Conservation (phyloP, 2,797 vertebrate species). For the Anabas testudineus region DNA sequence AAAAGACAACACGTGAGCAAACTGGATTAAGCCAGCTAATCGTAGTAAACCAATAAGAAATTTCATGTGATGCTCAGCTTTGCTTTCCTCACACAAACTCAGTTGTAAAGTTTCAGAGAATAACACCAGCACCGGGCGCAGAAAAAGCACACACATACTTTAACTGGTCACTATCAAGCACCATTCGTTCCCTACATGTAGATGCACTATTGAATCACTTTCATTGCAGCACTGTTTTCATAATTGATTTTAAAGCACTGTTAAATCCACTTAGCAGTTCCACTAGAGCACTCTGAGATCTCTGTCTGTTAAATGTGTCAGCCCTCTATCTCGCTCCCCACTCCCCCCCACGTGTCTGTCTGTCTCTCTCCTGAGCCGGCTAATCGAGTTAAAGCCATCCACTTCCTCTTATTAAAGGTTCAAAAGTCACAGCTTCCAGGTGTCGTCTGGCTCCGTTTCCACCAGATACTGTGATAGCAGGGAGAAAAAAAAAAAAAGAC, state of each 20-base stretch:
- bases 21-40: slow-evolving; percentile 30
- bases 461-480: slow-evolving; percentile 17
- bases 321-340: slow-evolving; percentile 8
- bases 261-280: slow-evolving; percentile 66
- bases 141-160: background rate
- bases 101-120: slow-evolving; percentile 38
- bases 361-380: slow-evolving; percentile 21
- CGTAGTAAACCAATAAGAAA: slow-evolving; percentile 32
- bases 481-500: background rate
- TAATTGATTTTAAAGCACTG: slow-evolving; percentile 60
- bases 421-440: slow-evolving; percentile 68
- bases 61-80: slow-evolving; percentile 45
- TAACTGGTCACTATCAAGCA: background rate
- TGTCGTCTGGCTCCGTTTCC: slow-evolving; percentile 49
- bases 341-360: background rate
- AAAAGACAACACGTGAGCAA: slow-evolving; percentile 12
- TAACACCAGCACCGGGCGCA: slow-evolving; percentile 5
- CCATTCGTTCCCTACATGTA: slow-evolving; percentile 33
- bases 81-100: slow-evolving; percentile 36
- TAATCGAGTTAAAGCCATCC: slow-evolving; percentile 65
- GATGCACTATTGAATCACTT: slow-evolving; percentile 13
- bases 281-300: slow-evolving; percentile 7
- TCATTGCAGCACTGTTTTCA: slow-evolving; percentile 8
- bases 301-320: slow-evolving; percentile 21
- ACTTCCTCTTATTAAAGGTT: slow-evolving; percentile 55